Evolutionary conservation across 2,888 invertebrate genomes (phyloP), one percentile per base, ranked within the genome.

Genomic region (Caenorhabditis angaria): DNA sequence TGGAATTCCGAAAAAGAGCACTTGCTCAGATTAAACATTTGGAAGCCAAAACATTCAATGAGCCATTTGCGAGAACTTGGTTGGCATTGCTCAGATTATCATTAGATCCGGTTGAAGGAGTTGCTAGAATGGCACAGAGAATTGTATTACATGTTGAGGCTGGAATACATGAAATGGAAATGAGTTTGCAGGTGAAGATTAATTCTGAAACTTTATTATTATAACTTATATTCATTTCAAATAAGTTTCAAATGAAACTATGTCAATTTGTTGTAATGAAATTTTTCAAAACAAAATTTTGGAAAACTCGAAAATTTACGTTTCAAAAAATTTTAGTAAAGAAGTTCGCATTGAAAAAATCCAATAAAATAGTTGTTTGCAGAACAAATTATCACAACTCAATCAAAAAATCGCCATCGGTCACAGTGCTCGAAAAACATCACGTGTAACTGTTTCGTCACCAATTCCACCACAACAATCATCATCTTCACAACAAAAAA

Each of bases 41-140:
- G 35, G 84, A 84, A 68, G 61, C 67, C 58, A 84, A 84, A 67
- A 77, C 79, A n/a, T 84, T 87, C 66, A 76, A 73, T 32, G 87
- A 85, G 65, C 85, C 95, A 65, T 95, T 95, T 89, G 92, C 92
- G 89, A 93, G 93, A 89, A 91, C 97, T 66, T 97, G 96, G 96
- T 91, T 91, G 81, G 92, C 93, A 24, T 90, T 97, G 79, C 90
- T 91, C 72, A 90, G 91, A 69, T 91, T 96, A 84, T 92, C 93
- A 67, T 91, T 91, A 71, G 97, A 99, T 90, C 96, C 97, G 1
- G 92, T 93, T 88, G 94, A 94, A 2, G 92, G 92, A 63, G 94
- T 81, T 6, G 78, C 80, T 0, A 89, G 90, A 66, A 92, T 94
- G 90, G 93, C 94, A 6, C 91, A 91, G 78, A 92, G 91, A 83